Conservation (phyloP, 2,113 vertebrate species). For the Chionis minor region DNA sequence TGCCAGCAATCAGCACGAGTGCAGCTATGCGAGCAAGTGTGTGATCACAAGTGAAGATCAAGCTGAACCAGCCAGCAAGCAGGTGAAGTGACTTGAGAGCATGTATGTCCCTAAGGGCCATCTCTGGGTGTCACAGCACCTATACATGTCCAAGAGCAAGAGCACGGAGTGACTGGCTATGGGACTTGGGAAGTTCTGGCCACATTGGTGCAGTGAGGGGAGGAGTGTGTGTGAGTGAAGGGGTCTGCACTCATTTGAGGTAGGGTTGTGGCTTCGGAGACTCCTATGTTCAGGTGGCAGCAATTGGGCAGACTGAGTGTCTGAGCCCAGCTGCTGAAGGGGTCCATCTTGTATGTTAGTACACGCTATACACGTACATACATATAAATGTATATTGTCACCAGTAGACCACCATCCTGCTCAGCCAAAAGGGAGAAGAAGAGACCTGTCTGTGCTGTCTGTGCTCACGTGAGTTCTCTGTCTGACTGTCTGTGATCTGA, state of each 20-base stretch:
- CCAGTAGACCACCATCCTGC: background rate
- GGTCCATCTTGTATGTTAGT: background rate
- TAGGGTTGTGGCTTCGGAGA: background rate
- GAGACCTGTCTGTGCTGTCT: background rate
- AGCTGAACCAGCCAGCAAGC: accelerated
- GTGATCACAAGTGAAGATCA: background rate
- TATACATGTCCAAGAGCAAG: background rate
- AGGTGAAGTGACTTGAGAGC: background rate
- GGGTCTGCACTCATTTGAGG: background rate
- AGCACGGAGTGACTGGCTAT: background rate
- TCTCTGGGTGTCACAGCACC: background rate
- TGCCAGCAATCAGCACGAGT: background rate
- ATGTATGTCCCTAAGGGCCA: background rate
- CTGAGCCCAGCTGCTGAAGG: background rate
- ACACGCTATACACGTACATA: background rate
- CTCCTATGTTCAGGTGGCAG: background rate
- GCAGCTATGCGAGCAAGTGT: accelerated
- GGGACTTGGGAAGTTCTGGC: no score
- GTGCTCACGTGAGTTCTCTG: background rate
- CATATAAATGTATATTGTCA: background rate
- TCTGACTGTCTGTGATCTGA: background rate
- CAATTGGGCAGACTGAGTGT: no score
- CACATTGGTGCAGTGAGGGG: no score
- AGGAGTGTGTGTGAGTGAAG: background rate
- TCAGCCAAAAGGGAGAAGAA: background rate